phyloP scores from a whole-genome alignment of 2,888 invertebrate genomes.

The Cyclophora albipunctata region DNA sequence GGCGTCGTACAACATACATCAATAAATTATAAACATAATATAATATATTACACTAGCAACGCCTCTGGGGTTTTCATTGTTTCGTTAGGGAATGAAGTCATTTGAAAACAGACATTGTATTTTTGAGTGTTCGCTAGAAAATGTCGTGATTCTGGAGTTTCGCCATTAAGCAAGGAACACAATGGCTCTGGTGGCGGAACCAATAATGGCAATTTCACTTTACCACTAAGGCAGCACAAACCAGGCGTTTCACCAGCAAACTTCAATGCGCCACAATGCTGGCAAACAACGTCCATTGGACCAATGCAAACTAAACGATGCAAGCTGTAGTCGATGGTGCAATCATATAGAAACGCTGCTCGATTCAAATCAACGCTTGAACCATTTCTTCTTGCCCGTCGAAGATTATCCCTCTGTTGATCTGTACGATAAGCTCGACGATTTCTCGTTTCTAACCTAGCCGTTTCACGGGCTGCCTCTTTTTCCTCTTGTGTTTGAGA shows the following conservation, averaged over 20 bases:
- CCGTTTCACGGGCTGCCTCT: constrained; percentile 28
- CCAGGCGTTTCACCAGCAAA: constrained; percentile 9
- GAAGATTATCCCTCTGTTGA: constrained; percentile 26
- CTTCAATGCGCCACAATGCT: constrained; percentile 27
- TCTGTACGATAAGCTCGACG: constrained; percentile 23
- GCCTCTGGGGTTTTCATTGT: too few species aligned
- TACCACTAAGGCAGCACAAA: constrained; percentile 15
- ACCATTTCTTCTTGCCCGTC: constrained; percentile 24
- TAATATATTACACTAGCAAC: too few species aligned
- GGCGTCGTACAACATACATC: too few species aligned
- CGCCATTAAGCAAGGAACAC: constrained; percentile 23
- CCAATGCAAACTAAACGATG: constrained; percentile 19
- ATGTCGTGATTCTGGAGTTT: constrained; percentile 29
- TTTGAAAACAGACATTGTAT: constrained; percentile 35
- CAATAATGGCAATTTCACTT: constrained; percentile 19
- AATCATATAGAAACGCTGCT: constrained; percentile 29
- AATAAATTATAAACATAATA: too few species aligned
- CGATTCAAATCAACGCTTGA: constrained; percentile 33
- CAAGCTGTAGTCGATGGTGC: constrained; percentile 20
- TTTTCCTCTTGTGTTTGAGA: constrained; percentile 27
- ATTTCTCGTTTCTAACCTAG: constrained; percentile 28
- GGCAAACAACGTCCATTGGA: constrained; percentile 25
- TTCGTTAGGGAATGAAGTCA: constrained; percentile 38
- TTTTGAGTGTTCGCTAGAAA: constrained; percentile 34
- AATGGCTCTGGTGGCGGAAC: constrained; percentile 25